These are phyloP conservation scores for Drosophila phalerata DNA, from an alignment of 2,888 invertebrate genomes.

Conservation along the genomic window DNA sequence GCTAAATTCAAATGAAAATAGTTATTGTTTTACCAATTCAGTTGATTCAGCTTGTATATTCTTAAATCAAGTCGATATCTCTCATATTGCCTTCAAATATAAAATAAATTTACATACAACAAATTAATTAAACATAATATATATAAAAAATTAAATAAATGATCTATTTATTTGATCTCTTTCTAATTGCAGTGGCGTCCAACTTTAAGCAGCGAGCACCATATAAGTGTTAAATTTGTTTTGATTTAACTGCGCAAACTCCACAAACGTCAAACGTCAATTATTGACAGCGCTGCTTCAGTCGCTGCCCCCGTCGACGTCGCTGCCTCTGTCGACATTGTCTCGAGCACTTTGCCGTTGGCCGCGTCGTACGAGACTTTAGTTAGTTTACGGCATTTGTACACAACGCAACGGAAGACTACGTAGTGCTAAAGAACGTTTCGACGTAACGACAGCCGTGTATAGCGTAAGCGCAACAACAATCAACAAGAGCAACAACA, in stretches of 20 bases:
- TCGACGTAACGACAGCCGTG: constrained; percentile 8
- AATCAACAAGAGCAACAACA: constrained; percentile 8
- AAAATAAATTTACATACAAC: too few relatives aligned
- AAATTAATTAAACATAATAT: too few relatives aligned
- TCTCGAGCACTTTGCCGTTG: constrained; percentile 21
- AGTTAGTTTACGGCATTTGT: constrained; percentile 50
- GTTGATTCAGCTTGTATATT: too few relatives aligned
- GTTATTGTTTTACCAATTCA: too few relatives aligned
- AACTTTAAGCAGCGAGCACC: constrained; percentile 7
- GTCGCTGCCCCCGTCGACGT: constrained; percentile 8
- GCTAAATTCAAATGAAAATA: background rate
- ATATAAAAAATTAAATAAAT: background rate
- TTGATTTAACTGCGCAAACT: constrained; percentile 57
- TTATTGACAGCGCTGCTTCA: constrained; percentile 36
- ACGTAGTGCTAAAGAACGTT: background rate
- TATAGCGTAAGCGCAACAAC: constrained; percentile 31
- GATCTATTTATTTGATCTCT: background rate
- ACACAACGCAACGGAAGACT: constrained; percentile 35
- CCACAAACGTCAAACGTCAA: constrained; percentile 42
- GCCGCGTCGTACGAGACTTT: constrained; percentile 13
- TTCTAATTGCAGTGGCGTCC: constrained; percentile 28
- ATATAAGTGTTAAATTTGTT: constrained; percentile 57
- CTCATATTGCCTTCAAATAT: background rate
- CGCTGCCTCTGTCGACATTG: constrained; percentile 12
- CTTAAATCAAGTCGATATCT: too few relatives aligned